Conservation (phyloP, 23 tunicate genomes). For the Ciona savignyi region DNA sequence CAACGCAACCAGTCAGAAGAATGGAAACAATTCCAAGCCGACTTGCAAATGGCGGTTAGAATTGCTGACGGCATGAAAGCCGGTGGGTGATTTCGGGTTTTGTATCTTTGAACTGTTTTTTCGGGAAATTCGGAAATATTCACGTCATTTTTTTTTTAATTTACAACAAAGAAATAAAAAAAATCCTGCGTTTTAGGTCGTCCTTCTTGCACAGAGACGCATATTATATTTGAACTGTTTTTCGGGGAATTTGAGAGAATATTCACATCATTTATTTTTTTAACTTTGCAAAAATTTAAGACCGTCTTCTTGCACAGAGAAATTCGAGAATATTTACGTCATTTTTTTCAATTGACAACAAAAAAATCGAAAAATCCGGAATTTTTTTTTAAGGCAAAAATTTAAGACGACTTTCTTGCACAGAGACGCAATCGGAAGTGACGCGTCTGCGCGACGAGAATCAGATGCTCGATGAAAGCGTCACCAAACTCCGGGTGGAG, state of each 20-base stretch:
- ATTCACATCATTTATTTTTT: no score
- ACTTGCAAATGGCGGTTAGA: conserved; percentile 90
- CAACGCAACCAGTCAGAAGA: conserved; percentile 85
- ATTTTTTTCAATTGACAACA: background rate
- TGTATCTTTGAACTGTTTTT: no score
- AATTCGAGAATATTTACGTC: background rate
- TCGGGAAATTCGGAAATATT: no score
- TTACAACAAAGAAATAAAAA: background rate
- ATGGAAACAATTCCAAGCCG: conserved; percentile 94
- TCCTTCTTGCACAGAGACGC: no score
- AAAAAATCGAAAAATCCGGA: background rate
- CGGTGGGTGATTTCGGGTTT: conserved; percentile 47
- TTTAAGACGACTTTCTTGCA: background rate
- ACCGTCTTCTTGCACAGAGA: no score
- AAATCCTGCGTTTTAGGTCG: background rate
- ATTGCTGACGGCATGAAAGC: conserved; percentile 96
- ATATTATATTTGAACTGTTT: no score
- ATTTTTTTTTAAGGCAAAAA: background rate
- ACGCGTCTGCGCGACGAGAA: conserved; percentile 74
- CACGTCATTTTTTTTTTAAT: background rate
- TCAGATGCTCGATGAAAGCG: conserved; percentile 57
- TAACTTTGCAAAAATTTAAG: no score
- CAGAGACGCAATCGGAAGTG: conserved; percentile 93
- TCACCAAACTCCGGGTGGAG: conserved; percentile 88
- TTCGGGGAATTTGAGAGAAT: no score